Base-by-base conservation (phyloP, 2,797 vertebrate genomes). In the Galaxias olidus region DNA sequence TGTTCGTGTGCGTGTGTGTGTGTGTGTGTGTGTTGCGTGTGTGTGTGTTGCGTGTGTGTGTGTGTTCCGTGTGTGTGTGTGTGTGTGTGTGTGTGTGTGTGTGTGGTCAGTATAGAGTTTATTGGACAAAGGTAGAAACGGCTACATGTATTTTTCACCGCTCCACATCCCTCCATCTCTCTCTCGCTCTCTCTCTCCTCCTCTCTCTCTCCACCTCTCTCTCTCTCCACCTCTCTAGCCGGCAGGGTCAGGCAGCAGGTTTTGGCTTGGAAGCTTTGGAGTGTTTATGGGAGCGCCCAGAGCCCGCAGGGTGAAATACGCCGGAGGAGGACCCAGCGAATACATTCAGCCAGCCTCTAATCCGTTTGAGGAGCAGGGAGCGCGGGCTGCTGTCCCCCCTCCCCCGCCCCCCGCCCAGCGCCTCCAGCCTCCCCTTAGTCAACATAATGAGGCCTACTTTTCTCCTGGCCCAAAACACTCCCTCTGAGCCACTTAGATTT, bases 161-260 rank as follows among this genome's bases (percentile, higher is more conserved):
- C 3, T 30, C 30, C 30, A 30, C 30, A 6, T 30, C 30, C 3
- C 15, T 11, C 53, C 4, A 2, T 15, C 20, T 4, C 45, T 40
- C 11, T 15, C 14, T 20, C n/a, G n/a, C n/a, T 12, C 20, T 8
- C 30, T 12, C 8, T n/a, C 18, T 14, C 50, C 18, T 8, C 12
- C 9, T 8, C 18, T 10, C 30, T 73, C 8, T n/a, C 18, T 14
- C 50, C 18, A 13, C 12, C 9, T 8, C 18, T 12, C 20, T 8
- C 30, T 12, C 8, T n/a, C 18, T 14, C 50, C 18, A 13, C 12
- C 9, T 8, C 18, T 10, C 30, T 73, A 53, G 75, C 69, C 50
- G 42, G 61, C 40, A 70, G 73, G 79, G 80, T 80, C 80, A 80
- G 14, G 74, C 65, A 79, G 62, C 75, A 81, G 82, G 60, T 79